Base-by-base conservation (phyloP, 2,888 invertebrate genomes). In the Hirtodrosophila cameraria region DNA sequence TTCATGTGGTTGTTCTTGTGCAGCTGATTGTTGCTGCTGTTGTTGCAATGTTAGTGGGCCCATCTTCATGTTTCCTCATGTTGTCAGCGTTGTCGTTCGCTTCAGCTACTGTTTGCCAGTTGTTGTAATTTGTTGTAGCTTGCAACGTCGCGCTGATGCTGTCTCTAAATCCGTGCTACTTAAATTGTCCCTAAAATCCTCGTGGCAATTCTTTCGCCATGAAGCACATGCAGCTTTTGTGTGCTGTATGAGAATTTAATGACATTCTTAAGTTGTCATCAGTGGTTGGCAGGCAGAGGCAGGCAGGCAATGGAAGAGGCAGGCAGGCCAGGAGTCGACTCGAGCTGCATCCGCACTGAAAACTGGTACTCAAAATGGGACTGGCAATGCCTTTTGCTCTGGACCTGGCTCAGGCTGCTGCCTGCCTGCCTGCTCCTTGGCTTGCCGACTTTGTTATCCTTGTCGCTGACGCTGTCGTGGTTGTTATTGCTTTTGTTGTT, bases 191-290 rank as follows among this genome's bases (percentile, higher is more conserved):
- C 83, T 87, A 76, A 77, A 84, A 79, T 84, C 84, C 88, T 87
- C 85, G 86, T 77, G 86, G 87, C 86, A 86, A 79, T 84, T 86
- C 77, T 81, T 79, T 77, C 61, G 70, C 79, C 77, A 77, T 86
- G 74, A 72, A 77, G 80, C 82, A 87, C 80, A 78, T 87, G 78
- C 72, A 87, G 86, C 78, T 86, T 78, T 79, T 74, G 82, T 84
- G 64, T 54, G 67, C 70, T 86, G 75, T 80, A 86, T 86, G 88
- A 75, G 84, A 86, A 87, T 82, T 78, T 87, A 87, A 88, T 87
- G 88, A 87, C 85, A 86, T 87, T 87, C 87, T 87, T 87, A 87
- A 88, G 87, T 88, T 87, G 88, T 88, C 87, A 87, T 87, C 87
- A 87, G 88, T 74, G 78, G 77, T 62, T 86, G 70, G 54, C 65